A percentile compares a stretch with the other conserved stretches of the same genome.
phyloP scores from a whole-genome alignment of 2,113 vertebrate species.

The Proteles cristata region DNA sequence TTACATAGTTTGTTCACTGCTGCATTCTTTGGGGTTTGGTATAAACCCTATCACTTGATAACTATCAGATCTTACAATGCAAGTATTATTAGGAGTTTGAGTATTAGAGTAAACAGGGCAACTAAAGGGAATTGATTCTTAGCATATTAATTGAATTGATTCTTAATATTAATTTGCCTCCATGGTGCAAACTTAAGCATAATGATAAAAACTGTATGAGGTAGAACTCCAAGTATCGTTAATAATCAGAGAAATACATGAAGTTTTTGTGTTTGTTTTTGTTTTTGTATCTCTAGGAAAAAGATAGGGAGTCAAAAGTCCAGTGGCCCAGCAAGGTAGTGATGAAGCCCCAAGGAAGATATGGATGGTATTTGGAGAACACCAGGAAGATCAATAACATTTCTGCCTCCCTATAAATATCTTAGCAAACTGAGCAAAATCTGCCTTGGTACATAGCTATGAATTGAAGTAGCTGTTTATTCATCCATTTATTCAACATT shows the following conservation, averaged over 20 bases:
- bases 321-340: neutral
- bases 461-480: neutral
- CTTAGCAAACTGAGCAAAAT: neutral
- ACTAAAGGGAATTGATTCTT: conserved; percentile 8
- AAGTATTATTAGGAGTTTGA: conserved; percentile 20
- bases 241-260: neutral
- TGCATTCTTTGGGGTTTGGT: conserved; percentile 23
- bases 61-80: conserved; percentile 51
- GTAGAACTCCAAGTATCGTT: neutral
- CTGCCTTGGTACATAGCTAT: neutral
- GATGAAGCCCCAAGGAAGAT: neutral
- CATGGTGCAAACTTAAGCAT: neutral
- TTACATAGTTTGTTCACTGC: conserved; percentile 5
- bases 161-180: conserved; percentile 6
- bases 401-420: neutral
- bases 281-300: neutral
- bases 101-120: neutral
- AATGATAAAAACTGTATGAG: neutral
- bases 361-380: neutral
- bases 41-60: conserved; percentile 46
- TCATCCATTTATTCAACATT: neutral
- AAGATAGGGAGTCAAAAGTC: neutral
- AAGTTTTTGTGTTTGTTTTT: neutral
- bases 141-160: neutral
- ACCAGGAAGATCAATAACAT: neutral